Base-by-base conservation (phyloP, 2,888 invertebrate species). In the Parnassius apollo region DNA sequence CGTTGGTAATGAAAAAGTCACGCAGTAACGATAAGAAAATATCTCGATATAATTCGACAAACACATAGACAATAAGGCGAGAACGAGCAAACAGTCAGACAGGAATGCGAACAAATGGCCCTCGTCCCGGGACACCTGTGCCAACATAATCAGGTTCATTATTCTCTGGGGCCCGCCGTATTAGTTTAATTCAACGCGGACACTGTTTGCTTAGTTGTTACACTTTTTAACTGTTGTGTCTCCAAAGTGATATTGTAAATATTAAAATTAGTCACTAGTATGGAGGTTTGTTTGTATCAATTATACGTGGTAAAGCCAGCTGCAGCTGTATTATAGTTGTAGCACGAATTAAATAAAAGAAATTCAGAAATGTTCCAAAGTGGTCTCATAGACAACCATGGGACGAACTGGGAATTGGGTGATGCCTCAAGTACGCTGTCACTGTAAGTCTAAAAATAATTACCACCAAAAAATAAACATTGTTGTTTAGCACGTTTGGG, bases 41-140 rank as follows among this genome's bases (percentile, higher is more conserved):
- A 57, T 51, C 56, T 57, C 61, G 51, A 61, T 61, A 57, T 61
- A 61, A 61, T 61, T 51, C 57, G 48, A 57, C 61, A 61, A 61
- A 61, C 56, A 57, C 35, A n/a, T 35, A 35, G 57, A 52, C 61
- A 51, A 57, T 57, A 42, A 57, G 18, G 56, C 13, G 11, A 13
- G 35, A 18, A 35, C 42, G 46, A 13, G 55, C 49, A 42, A 22
- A 48, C 53, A 42, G 22, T 44, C 25, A 52, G 25, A 42, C 49
- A 54, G 62, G 62, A 62, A 62, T 62, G 62, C 48, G 62, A 48
- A 44, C 52, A 11, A 51, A 25, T 13, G 58, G 44, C 44, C 45
- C 52, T 18, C 44, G 51, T 35, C 18, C 48, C 48, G 48, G 13
- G 44, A 22, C 62, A 62, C 62, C 58, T 62, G 62, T 62, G 45